Evolutionary conservation across 2,888 invertebrate genomes (phyloP).

Genomic region (Punctoribates punctum): DNA sequence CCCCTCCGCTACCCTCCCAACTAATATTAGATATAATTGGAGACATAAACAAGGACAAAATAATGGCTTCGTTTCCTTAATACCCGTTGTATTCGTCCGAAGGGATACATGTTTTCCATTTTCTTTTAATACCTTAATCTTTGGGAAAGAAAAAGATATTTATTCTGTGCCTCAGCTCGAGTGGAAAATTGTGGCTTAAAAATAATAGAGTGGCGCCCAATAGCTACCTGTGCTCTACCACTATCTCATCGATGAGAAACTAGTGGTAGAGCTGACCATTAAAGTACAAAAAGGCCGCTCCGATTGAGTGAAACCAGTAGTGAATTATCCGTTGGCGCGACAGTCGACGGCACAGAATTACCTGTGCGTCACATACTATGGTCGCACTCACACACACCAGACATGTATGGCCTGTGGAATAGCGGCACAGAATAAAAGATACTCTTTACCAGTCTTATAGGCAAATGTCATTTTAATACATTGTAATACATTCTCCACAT

Average conservation of each 20-base stretch:
- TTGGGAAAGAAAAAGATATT: too few relatives aligned
- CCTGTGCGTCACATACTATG: too few relatives aligned
- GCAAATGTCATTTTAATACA: constrained; percentile 8
- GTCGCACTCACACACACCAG: too few relatives aligned
- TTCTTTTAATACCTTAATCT: constrained; percentile 9
- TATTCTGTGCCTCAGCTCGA: neutral
- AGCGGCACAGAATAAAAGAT: neutral
- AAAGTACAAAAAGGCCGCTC: neutral
- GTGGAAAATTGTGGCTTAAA: constrained; percentile 1
- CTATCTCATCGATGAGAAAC: neutral
- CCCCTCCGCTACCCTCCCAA: too few relatives aligned
- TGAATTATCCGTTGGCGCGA: too few relatives aligned
- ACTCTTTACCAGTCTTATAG: neutral
- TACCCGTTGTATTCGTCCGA: neutral
- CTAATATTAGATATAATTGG: constrained; percentile 9
- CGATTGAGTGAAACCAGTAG: too few relatives aligned
- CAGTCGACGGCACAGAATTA: too few relatives aligned
- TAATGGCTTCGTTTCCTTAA: neutral
- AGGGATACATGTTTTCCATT: constrained; percentile 5
- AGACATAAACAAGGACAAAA: neutral
- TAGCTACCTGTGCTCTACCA: neutral
- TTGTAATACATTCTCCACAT: constrained; percentile 10
- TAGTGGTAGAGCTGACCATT: neutral
- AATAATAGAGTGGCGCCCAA: neutral
- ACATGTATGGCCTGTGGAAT: too few relatives aligned